A percentile compares a stretch with the other conserved stretches of the same genome.
Conservation (phyloP, 2,797 vertebrate species). For the Darevskia nairensis region DNA sequence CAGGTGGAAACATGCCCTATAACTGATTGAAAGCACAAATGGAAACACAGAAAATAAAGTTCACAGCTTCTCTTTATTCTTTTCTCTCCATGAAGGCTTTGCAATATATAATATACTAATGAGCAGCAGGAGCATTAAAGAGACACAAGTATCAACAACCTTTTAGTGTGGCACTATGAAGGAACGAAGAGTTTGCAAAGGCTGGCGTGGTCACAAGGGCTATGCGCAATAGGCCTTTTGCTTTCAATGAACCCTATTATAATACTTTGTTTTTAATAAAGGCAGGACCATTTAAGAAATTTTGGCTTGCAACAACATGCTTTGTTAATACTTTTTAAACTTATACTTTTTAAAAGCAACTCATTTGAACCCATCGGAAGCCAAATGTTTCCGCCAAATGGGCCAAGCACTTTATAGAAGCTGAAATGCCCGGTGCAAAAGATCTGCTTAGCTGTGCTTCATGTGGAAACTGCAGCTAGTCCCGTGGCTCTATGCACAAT, state of each 20-base stretch:
- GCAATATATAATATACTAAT: neutral
- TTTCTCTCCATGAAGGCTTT: neutral
- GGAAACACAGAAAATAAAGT: neutral
- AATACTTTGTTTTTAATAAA: neutral
- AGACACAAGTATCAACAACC: neutral
- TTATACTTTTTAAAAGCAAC: constrained; percentile 11
- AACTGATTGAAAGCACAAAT: neutral
- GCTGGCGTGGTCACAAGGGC: neutral
- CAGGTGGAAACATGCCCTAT: neutral
- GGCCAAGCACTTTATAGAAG: neutral
- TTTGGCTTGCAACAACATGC: neutral
- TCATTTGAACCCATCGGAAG: neutral
- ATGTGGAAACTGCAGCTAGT: neutral
- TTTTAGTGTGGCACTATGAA: neutral
- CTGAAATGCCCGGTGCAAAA: neutral
- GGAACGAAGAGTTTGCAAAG: neutral
- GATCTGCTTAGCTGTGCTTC: neutral
- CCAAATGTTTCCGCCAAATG: neutral
- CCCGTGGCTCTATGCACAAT: no score
- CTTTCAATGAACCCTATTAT: neutral
- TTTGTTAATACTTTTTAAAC: neutral
- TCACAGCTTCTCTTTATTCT: constrained; percentile 11
- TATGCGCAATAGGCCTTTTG: neutral
- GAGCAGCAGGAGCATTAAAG: neutral
- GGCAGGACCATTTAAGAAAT: neutral